phyloP scores from a whole-genome alignment of 2,888 invertebrate genomes.

The Leuctra nigra region DNA sequence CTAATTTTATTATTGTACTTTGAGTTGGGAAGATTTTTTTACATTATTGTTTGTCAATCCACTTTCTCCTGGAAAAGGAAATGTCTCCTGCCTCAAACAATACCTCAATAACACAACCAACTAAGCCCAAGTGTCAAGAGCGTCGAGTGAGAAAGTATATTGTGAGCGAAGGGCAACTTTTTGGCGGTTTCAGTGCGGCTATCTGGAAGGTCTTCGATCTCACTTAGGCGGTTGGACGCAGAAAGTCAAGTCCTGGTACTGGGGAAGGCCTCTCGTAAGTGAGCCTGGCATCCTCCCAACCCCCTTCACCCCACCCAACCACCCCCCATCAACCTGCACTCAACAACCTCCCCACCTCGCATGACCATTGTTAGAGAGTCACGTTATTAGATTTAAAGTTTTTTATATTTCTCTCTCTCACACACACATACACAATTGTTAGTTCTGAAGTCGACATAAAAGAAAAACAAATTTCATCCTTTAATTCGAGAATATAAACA shows the following conservation, averaged over 20 bases:
- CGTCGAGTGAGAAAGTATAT: background rate
- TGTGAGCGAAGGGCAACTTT: background rate
- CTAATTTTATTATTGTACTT: too few relatives aligned
- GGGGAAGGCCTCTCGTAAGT: slow-evolving; percentile 96
- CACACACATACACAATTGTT: too few relatives aligned
- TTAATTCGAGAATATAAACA: too few relatives aligned
- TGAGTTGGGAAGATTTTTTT: too few relatives aligned
- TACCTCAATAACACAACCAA: too few relatives aligned
- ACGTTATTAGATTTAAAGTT: slow-evolving; percentile 1
- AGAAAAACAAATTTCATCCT: too few relatives aligned
- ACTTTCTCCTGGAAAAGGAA: too few relatives aligned
- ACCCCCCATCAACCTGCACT: background rate
- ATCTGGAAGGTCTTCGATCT: slow-evolving; percentile 89
- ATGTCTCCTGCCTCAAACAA: too few relatives aligned
- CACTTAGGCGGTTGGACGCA: slow-evolving; percentile 94
- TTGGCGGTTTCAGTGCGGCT: slow-evolving; percentile 69
- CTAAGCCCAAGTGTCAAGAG: too few relatives aligned
- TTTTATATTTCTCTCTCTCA: too few relatives aligned
- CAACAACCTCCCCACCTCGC: background rate
- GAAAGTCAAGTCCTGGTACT: slow-evolving; percentile 96
- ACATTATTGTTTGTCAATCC: too few relatives aligned
- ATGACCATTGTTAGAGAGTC: slow-evolving; percentile 4
- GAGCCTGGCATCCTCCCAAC: slow-evolving; percentile 31
- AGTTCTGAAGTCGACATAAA: too few relatives aligned
- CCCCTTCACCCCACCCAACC: background rate